phyloP scores from a whole-genome alignment of 1,140 invertebrate species.

The Scaptomyza graminum region DNA sequence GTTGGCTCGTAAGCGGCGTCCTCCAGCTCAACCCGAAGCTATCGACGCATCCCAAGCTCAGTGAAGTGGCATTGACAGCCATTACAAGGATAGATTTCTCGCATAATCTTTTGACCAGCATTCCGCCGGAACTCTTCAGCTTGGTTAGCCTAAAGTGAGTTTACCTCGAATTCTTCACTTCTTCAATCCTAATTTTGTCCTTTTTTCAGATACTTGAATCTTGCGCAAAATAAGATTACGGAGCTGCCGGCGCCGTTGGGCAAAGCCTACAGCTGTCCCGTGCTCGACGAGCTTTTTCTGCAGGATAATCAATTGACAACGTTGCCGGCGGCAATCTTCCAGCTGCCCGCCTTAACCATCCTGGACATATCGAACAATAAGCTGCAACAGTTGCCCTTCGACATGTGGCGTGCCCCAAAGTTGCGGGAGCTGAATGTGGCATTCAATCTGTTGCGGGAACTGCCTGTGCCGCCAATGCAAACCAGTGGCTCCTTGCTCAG shows the following conservation, averaged over 20 bases:
- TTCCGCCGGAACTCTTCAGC: conserved; percentile 93
- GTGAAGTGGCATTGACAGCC: conserved; percentile 91
- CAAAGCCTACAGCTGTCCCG: conserved; percentile 87
- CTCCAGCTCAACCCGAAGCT: conserved; percentile 93
- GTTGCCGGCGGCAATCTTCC: conserved; percentile 92
- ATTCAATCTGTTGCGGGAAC: conserved; percentile 93
- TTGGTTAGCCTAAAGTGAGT: conserved; percentile 87
- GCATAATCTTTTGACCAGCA: conserved; percentile 91
- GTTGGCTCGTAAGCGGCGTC: conserved; percentile 94
- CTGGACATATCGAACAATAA: conserved; percentile 98
- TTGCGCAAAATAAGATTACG: conserved; percentile 94
- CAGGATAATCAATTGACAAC: conserved; percentile 94
- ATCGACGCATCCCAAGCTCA: conserved; percentile 88
- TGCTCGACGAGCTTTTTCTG: conserved; percentile 94
- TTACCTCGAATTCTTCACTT: too few species aligned
- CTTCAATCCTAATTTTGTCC: not conserved
- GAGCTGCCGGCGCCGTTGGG: conserved; percentile 56
- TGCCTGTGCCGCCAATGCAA: conserved; percentile 87
- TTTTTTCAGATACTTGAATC: conserved; percentile 89
- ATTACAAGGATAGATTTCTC: conserved; percentile 98
- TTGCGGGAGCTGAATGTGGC: conserved; percentile 95
- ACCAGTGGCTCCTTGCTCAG: conserved; percentile 69
- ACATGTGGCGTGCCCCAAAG: conserved; percentile 95
- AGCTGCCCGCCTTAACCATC: conserved; percentile 90
- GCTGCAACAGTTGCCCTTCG: conserved; percentile 92